A percentile compares a stretch with the other conserved stretches of the same genome.
Conservation (phyloP, 2,888 invertebrate species). For the Julus scanicus region DNA sequence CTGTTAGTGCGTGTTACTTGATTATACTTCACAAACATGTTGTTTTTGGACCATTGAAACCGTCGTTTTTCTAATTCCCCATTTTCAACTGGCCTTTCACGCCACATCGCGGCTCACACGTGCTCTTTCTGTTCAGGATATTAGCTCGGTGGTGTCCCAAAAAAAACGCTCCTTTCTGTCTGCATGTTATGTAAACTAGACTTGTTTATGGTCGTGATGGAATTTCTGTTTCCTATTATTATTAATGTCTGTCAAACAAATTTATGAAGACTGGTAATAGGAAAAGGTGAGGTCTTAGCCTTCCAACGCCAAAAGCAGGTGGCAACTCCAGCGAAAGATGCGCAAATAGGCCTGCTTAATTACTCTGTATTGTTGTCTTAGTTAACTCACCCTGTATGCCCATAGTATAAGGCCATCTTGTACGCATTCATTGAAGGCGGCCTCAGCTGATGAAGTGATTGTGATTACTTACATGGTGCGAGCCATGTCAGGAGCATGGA, state of each 20-base stretch:
- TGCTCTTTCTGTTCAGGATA: neutral
- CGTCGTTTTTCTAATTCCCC: neutral
- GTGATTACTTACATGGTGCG: neutral
- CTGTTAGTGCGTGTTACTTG: too few relatives aligned
- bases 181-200: conserved; percentile 36
- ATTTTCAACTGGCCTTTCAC: conserved; percentile 7
- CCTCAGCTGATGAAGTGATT: conserved; percentile 23
- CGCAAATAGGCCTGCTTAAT: conserved; percentile 20
- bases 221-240: conserved; percentile 42
- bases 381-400: conserved; percentile 7
- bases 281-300: conserved; percentile 32
- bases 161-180: conserved; percentile 25
- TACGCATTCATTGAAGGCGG: neutral
- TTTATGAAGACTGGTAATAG: conserved; percentile 23
- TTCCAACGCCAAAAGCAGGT: conserved; percentile 4
- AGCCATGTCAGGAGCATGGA: neutral
- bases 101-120: neutral
- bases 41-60: conserved; percentile 19
- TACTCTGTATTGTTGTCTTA: conserved; percentile 14
- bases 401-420: neutral
- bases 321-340: neutral
- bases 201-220: conserved; percentile 38
- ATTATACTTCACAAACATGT: neutral
- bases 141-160: conserved; percentile 23
- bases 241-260: conserved; percentile 42